Conservation (phyloP, 2,113 vertebrate genomes). For the Sinocyclocheilus anshuiensis region DNA sequence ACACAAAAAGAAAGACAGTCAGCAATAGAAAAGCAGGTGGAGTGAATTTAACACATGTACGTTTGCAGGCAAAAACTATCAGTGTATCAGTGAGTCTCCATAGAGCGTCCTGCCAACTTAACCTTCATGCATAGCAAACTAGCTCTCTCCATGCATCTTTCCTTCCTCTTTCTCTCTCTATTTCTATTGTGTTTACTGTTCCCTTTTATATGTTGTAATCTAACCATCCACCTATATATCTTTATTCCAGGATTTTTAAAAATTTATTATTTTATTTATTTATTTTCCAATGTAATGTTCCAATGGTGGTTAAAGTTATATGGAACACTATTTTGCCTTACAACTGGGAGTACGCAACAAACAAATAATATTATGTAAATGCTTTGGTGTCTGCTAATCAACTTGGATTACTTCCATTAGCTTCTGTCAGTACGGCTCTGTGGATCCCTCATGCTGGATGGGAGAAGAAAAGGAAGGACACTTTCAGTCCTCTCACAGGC, state of each 20-base stretch:
- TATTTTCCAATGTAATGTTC: no score
- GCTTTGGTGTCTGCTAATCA: conserved; percentile 53
- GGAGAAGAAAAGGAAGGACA: conserved; percentile 32
- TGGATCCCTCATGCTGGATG: conserved; percentile 29
- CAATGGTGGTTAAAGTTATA: no score
- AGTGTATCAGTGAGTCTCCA: conserved; percentile 62
- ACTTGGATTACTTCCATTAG: conserved; percentile 59
- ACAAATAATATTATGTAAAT: no score
- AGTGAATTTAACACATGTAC: conserved; percentile 40
- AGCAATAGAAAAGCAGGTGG: conserved; percentile 37
- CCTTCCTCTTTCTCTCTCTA: not conserved
- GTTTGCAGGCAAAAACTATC: conserved; percentile 47
- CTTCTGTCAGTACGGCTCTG: conserved; percentile 47
- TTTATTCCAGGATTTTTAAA: no score
- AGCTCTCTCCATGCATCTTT: conserved; percentile 31
- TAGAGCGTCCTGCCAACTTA: conserved; percentile 52
- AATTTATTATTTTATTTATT: no score
- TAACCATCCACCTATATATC: not conserved
- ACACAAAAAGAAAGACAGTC: conserved; percentile 47
- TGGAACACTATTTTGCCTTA: no score
- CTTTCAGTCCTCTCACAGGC: conserved; percentile 36
- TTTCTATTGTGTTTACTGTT: not conserved
- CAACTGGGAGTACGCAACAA: no score
- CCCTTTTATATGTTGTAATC: not conserved
- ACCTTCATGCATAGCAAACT: conserved; percentile 58